phyloP scores from a whole-genome alignment of 1,140 invertebrate species.

The Meloidogyne floridensis region DNA sequence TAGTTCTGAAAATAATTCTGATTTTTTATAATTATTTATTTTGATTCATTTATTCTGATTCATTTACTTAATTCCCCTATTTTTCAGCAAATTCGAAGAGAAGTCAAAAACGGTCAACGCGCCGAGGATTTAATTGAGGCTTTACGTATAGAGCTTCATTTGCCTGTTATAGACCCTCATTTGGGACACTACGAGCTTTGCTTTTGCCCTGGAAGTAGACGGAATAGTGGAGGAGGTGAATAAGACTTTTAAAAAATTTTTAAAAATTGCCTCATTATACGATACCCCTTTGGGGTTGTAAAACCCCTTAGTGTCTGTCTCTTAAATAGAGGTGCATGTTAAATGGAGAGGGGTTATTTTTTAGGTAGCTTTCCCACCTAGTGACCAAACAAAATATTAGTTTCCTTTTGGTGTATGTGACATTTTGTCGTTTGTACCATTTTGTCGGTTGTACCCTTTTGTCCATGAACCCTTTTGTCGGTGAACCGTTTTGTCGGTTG shows the following conservation, averaged over 20 bases:
- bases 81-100: conserved; percentile 53
- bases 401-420: too few relatives aligned
- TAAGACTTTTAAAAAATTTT: not conserved
- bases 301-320: too few relatives aligned
- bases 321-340: too few relatives aligned
- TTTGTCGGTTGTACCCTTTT: too few relatives aligned
- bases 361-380: too few relatives aligned
- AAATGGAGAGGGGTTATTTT: too few relatives aligned
- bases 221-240: not conserved
- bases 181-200: conserved; percentile 44
- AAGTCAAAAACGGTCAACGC: conserved; percentile 45
- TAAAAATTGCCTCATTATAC: not conserved
- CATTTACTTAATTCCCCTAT: not conserved
- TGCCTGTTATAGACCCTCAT: conserved; percentile 43
- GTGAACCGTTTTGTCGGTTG: too few relatives aligned
- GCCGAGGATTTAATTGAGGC: conserved; percentile 44
- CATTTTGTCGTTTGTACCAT: too few relatives aligned
- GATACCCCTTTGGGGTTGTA: too few relatives aligned
- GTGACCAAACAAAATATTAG: too few relatives aligned
- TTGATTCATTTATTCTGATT: not conserved
- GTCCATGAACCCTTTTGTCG: too few relatives aligned
- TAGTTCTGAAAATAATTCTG: too few relatives aligned
- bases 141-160: conserved; percentile 39
- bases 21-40: not conserved
- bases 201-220: conserved; percentile 32